Base-by-base conservation (phyloP, 1,140 invertebrate genomes). In the Ostrea denselamellosa region DNA sequence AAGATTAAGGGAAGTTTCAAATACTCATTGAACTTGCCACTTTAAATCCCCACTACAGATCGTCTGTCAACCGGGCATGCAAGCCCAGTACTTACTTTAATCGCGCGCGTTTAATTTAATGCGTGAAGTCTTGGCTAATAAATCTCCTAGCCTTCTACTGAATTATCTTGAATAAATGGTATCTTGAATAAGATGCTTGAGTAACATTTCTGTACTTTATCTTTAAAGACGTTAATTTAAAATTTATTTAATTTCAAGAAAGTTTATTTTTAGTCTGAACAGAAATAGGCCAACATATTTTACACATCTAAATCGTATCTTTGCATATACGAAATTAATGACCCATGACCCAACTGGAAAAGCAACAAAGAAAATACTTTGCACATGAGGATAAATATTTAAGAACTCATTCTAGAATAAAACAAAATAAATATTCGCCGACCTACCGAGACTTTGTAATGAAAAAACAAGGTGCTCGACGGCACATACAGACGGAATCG, bases 331-430 rank as follows among this genome's bases (percentile, higher is more conserved):
- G 25, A 77, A 77, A 77, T 77, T 77, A 77, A 77, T 77, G 25
- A 17, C 25, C 68, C 68, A 25, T 77, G 68, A 77, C 22, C 68
- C 28, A 77, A 77, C 68, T 28, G 25, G 68, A 12, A 28, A 77
- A 77, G 25, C 22, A 77, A 22, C 68, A 77, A 77, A 77, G 68
- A 77, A 77, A 77, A 77, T 77, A 77, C 68, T 25, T 77, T 77
- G 22, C 68, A 77, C 68, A 77, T 25, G 28, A 77, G 68, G 68
- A 77, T 77, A 77, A 77, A 77, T 77, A 77, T 77, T 77, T 77
- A 77, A 77, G 25, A 77, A 77, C 68, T 44, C 68, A 77, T 77
- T 25, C 8, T 34, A 77, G 68, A 34, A 77, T 77, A 28, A 77
- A 77, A 77, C 68, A 77, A 77, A 77, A 77, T 77, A 77, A 77